These are phyloP conservation scores for Tragulus kanchil DNA, from an alignment of 2,113 vertebrate species.

Conservation along the genomic window DNA sequence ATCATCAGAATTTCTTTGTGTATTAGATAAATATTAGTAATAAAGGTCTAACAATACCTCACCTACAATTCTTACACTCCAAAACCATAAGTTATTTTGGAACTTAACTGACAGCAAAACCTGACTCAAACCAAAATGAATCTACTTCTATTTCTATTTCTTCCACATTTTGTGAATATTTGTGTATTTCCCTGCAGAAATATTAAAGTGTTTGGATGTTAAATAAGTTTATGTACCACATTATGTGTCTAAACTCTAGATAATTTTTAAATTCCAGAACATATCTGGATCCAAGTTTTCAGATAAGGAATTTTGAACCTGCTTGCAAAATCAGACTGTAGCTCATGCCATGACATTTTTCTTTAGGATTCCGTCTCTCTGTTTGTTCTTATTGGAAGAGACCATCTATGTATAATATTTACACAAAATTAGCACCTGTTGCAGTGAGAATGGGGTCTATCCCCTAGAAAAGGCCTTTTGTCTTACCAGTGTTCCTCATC, in stretches of 20 bases:
- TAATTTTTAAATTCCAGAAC: conserved; percentile 11
- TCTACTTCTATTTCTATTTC: background rate
- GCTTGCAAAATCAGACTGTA: background rate
- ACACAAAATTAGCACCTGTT: background rate
- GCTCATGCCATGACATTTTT: background rate
- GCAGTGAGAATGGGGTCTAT: background rate
- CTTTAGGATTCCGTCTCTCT: background rate
- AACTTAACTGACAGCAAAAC: background rate
- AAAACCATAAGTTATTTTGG: background rate
- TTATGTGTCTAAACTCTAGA: background rate
- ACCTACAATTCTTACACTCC: background rate
- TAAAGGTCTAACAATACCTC: background rate
- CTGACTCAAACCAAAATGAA: background rate
- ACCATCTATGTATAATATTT: background rate
- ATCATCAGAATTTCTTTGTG: background rate
- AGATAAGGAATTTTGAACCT: background rate
- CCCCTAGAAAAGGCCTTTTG: background rate
- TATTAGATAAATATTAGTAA: background rate
- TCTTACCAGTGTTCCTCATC: background rate
- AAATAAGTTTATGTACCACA: background rate
- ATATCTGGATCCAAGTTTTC: background rate
- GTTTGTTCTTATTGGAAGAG: background rate
- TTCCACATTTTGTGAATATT: background rate
- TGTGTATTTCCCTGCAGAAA: background rate
- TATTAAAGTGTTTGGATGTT: background rate